These are phyloP conservation scores for Erebia epiphron DNA, from an alignment of 2,888 invertebrate genomes.

Conservation along the genomic window DNA sequence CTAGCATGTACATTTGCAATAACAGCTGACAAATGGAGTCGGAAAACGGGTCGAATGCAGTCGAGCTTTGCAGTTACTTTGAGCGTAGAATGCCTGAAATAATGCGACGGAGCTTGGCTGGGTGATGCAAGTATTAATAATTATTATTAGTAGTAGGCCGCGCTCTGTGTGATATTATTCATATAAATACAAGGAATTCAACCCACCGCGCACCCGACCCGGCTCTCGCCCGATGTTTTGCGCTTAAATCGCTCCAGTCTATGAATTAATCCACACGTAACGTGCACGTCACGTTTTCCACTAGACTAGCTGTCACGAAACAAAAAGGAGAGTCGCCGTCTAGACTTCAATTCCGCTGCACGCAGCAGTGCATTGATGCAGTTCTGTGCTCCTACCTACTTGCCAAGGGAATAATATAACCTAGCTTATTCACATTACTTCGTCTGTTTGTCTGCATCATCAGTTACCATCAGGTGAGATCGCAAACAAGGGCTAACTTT, in stretches of 20 bases:
- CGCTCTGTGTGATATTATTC: too few relatives aligned
- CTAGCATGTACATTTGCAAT: conserved; percentile 7
- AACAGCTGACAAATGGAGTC: conserved; percentile 24
- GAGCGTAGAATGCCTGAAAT: conserved; percentile 24
- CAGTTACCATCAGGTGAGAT: too few relatives aligned
- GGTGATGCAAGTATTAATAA: too few relatives aligned
- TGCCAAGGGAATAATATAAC: neutral
- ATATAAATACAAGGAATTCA: too few relatives aligned
- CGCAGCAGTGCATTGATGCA: conserved; percentile 17
- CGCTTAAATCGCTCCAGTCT: conserved; percentile 1
- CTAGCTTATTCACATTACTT: too few relatives aligned
- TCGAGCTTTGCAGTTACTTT: conserved; percentile 26
- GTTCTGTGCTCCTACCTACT: neutral
- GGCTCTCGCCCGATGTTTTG: too few relatives aligned
- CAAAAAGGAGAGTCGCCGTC: conserved; percentile 25
- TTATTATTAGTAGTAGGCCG: too few relatives aligned
- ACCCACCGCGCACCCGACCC: too few relatives aligned
- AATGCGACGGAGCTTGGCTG: neutral
- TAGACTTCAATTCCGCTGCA: conserved; percentile 25
- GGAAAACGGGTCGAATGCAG: conserved; percentile 25
- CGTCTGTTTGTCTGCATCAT: too few relatives aligned
- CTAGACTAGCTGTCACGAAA: conserved; percentile 27
- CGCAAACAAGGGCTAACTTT: too few relatives aligned
- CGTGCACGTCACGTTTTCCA: conserved; percentile 26
- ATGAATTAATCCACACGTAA: neutral